Base-by-base conservation (phyloP, 2,888 invertebrate genomes). In the Caenorhabditis parvicauda region DNA sequence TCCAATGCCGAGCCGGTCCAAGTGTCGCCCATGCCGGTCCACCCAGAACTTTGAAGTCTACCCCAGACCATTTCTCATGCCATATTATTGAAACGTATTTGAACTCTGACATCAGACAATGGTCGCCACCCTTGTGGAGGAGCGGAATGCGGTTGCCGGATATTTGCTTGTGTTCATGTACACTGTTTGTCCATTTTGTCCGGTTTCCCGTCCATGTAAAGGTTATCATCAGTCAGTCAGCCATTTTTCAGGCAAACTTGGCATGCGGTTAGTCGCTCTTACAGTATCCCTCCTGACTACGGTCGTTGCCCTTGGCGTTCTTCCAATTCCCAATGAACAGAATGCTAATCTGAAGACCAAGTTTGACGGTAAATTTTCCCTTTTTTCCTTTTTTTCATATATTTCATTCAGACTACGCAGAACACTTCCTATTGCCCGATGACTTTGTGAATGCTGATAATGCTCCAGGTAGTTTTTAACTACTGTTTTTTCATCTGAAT, bases 391-490 rank as follows among this genome's bases (percentile, higher is more conserved):
- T 14, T 17, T n/a, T 19, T 12, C 19, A 29, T 25, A 3, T 7
- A 41, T 32, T 7, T 19, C 14, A 61, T 72, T 41, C 56, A 78
- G 79, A 72, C 42, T 72, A 70, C 54, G 68, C 77, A 5, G 74
- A 75, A 27, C 68, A 70, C 24, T 79, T 68, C 39, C 62, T 79
- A 12, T 46, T 73, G 25, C 79, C 79, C 3, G 76, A 79, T 45
- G 79, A 79, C 51, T 79, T 78, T 52, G 72, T 74, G 48, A 62
- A 75, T 12, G 79, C 77, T 17, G 72, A 67, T 24, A 64, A 54
- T 21, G 65, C 68, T 39, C 75, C 75, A 17, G 74, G 75, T 53
- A 52, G 54, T 27, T 41, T 32, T 37, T 22, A 22, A 1, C n/a
- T n/a, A n/a, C n/a, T n/a, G n/a, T n/a, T n/a, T n/a, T n/a, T n/a